A percentile compares a stretch with the other conserved stretches of the same genome.
These are phyloP conservation scores for Candoia aspera DNA, from an alignment of 2,113 vertebrate genomes.

Conservation along the genomic window DNA sequence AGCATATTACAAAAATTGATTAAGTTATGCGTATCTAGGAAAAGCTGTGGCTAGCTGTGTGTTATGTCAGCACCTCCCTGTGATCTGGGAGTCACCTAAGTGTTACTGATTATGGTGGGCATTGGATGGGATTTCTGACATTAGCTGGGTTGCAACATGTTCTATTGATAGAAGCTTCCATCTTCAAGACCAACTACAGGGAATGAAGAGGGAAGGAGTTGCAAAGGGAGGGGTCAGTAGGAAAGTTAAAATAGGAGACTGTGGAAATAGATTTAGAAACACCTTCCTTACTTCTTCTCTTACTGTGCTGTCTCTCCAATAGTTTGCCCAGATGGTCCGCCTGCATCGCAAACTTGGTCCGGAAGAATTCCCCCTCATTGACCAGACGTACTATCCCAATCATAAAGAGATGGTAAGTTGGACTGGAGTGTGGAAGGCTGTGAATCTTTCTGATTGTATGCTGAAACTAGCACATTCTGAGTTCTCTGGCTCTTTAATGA, in stretches of 20 bases:
- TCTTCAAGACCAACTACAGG: not conserved
- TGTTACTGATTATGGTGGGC: not conserved
- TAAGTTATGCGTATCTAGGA: not conserved
- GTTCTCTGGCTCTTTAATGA: not conserved
- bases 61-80: not conserved
- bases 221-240: not conserved
- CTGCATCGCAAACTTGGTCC: slow-evolving; percentile 84
- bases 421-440: not conserved
- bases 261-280: slow-evolving; percentile 2
- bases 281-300: not conserved
- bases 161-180: not conserved
- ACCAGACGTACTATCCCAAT: slow-evolving; percentile 92
- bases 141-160: not conserved
- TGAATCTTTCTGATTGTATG: not conserved
- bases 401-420: slow-evolving; percentile 91
- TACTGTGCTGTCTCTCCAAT: slow-evolving; percentile 25
- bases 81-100: not conserved
- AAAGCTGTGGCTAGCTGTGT: not conserved
- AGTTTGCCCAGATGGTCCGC: slow-evolving; percentile 91
- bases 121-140: not conserved
- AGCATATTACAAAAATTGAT: not conserved
- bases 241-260: not conserved
- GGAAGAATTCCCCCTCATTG: slow-evolving; percentile 89
- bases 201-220: not conserved
- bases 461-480: not conserved